Evolutionary conservation across 2,888 invertebrate species (phyloP).

Genomic region (Drosophila macrospina): DNA sequence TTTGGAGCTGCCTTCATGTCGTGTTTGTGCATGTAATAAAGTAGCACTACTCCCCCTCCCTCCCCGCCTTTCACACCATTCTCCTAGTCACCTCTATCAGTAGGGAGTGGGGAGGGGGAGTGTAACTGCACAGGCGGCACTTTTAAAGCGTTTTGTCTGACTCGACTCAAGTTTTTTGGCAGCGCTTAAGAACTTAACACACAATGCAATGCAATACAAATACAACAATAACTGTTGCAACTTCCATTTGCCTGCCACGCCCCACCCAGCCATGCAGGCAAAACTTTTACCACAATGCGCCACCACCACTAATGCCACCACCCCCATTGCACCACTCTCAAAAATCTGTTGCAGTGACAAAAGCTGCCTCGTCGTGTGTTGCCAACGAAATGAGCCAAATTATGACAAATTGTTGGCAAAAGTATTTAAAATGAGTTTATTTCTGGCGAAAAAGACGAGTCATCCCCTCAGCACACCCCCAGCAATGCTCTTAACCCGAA

Average conservation of each 20-base stretch:
- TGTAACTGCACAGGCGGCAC: slow-evolving; percentile 66
- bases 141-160: slow-evolving; percentile 62
- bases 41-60: slow-evolving; percentile 16
- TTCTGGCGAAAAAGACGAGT: slow-evolving; percentile 49
- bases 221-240: slow-evolving; percentile 26
- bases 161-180: slow-evolving; percentile 72
- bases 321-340: background rate
- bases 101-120: slow-evolving; percentile 4
- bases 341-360: slow-evolving; percentile 57
- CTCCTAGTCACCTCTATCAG: background rate
- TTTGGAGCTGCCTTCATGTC: slow-evolving; percentile 34
- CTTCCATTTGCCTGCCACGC: background rate
- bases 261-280: slow-evolving; percentile 19
- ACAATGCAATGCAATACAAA: slow-evolving; percentile 51
- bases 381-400: slow-evolving; percentile 75
- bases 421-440: slow-evolving; percentile 81
- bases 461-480: background rate
- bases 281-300: slow-evolving; percentile 41
- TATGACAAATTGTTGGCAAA: slow-evolving; percentile 80
- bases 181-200: slow-evolving; percentile 73
- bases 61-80: background rate
- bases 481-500: background rate
- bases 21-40: slow-evolving; percentile 58
- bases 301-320: background rate
- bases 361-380: slow-evolving; percentile 49